These are phyloP conservation scores for Melanotaenia boesemani DNA, from an alignment of 2,797 vertebrate species.

Conservation along the genomic window DNA sequence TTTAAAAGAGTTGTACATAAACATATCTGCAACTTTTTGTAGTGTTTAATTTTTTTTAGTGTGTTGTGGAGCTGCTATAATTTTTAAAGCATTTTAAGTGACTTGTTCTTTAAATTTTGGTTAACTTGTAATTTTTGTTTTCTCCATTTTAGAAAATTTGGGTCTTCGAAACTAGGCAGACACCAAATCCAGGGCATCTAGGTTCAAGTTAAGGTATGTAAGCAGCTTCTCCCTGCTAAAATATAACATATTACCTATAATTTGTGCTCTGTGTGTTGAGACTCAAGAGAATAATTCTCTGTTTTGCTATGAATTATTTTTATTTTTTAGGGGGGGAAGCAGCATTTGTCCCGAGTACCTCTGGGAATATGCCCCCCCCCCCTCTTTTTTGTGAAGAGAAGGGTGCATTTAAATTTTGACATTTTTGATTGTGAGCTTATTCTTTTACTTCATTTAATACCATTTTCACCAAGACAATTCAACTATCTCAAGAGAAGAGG, in stretches of 20 bases:
- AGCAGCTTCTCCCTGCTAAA: constrained; percentile 23
- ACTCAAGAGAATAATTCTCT: not conserved
- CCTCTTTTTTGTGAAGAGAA: constrained; percentile 5
- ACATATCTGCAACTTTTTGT: too few relatives aligned
- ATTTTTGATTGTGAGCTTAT: constrained; percentile 6
- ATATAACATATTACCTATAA: not conserved
- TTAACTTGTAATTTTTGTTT: too few relatives aligned
- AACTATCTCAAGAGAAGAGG: constrained; percentile 43
- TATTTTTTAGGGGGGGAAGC: not conserved
- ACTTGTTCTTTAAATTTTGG: not conserved
- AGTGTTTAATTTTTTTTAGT: not conserved
- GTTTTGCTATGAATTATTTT: not conserved
- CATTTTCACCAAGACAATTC: constrained; percentile 28
- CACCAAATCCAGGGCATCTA: constrained; percentile 25
- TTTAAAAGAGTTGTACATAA: too few relatives aligned
- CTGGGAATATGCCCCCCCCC: not conserved
- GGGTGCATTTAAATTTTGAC: constrained; percentile 3
- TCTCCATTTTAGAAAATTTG: constrained; percentile 16
- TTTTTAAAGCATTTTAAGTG: not conserved
- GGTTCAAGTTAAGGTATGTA: constrained; percentile 68
- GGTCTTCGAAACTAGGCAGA: constrained; percentile 29
- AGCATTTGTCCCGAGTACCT: not conserved
- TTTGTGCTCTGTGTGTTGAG: not conserved
- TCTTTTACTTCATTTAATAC: not conserved
- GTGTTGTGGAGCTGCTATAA: not conserved